Base-by-base conservation (phyloP, 2,888 invertebrate genomes). In the Aricia artaxerxes region DNA sequence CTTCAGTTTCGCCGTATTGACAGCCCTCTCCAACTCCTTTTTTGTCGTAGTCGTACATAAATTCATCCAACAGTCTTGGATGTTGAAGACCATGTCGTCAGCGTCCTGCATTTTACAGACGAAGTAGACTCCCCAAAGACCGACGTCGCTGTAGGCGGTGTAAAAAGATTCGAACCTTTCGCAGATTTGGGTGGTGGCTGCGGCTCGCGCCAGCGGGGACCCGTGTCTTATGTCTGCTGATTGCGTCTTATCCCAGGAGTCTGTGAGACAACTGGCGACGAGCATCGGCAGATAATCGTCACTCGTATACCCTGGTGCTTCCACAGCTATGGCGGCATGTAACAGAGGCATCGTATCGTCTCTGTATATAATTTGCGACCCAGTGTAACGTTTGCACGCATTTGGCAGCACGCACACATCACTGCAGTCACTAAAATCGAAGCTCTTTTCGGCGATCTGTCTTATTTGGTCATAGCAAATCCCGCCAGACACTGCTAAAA, bases 401-500 rank as follows among this genome's bases (percentile, higher is more conserved):
- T 69, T 69, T 6, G 35, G 35, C 31, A 35, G 69, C 35, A 69
- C 69, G 5, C 69, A 69, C 69, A 69, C 69, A 38, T 73, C 73
- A 38, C 73, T 24, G 73, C 89, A 80, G 85, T 96, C 95, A 84
- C 97, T 95, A 82, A 53, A 78, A 57, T 57, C 24, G 16, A 97
- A 84, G 35, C 82, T 80, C 0, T 80, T 88, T 60, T 95, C 89
- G 1, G 96, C 97, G 44, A 96, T 88, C 31, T 94, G 88, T 35
- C 95, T 95, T 78, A 97, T 90, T 78, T 96, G 90, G 0, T 95
- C 90, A 84, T 97, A 97, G 76, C 95, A 88, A 0, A 97, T 95
- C 61, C 96, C 95, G 79, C 96, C 97, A 69, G 97, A 96, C 73
- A 96, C 96, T 53, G 97, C 96, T 53, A 98, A 87, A 4, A 97